A percentile compares a stretch with the other conserved stretches of the same genome.
These are phyloP conservation scores for Pelagia noctiluca DNA, from an alignment of 30 jellyfish, hydroid and myxozoan genomes.

Conservation along the genomic window DNA sequence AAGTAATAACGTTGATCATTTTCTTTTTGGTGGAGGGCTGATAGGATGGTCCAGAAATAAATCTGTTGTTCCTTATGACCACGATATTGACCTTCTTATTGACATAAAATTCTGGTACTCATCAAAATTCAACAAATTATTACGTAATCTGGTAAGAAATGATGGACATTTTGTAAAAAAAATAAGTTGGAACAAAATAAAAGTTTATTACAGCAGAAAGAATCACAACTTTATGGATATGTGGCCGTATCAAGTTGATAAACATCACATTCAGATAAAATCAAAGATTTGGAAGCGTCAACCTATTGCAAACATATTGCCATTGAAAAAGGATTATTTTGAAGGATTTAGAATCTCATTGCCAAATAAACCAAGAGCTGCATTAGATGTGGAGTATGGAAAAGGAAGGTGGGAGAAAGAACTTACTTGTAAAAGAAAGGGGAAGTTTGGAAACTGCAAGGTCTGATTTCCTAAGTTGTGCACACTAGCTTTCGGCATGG, in stretches of 20 bases:
- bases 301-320: neutral
- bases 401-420: conserved; percentile 35
- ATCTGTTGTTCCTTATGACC: conserved; percentile 61
- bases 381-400: conserved; percentile 28
- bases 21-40: conserved; percentile 51
- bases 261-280: conserved; percentile 7
- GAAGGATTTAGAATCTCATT: conserved; percentile 36
- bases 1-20: conserved; percentile 25
- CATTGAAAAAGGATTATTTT: conserved; percentile 16
- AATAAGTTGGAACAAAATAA: conserved; percentile 26
- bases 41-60: conserved; percentile 65
- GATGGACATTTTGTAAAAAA: conserved; percentile 9
- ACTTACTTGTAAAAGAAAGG: conserved; percentile 34
- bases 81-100: conserved; percentile 46
- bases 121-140: conserved; percentile 12
- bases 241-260: conserved; percentile 55
- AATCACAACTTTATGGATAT: conserved; percentile 51
- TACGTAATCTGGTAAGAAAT: neutral
- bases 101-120: conserved; percentile 46
- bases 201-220: conserved; percentile 34
- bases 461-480: neutral
- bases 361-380: conserved; percentile 21
- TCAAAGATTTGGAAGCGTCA: conserved; percentile 28
- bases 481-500: too few species aligned
- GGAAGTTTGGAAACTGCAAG: conserved; percentile 48